Conservation (phyloP, 1,140 invertebrate species). For the Nasonia giraulti region DNA sequence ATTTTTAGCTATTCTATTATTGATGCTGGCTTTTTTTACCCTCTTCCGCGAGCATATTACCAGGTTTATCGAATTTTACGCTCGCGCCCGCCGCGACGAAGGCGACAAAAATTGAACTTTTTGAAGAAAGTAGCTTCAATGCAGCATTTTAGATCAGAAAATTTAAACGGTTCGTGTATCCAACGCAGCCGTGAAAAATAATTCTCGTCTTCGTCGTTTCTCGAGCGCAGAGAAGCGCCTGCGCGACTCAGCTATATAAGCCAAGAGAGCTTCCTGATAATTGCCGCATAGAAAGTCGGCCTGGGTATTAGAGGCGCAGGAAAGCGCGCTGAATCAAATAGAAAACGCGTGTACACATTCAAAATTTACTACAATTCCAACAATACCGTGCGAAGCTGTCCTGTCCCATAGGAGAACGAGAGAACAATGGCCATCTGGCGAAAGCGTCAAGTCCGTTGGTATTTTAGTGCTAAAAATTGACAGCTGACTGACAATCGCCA, state of each 20-base stretch:
- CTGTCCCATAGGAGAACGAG: background rate
- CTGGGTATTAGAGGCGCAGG: background rate
- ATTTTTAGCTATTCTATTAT: background rate
- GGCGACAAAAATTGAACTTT: no score
- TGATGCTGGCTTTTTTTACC: no score
- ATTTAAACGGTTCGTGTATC: no score
- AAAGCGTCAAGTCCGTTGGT: background rate
- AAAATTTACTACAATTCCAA: conserved; percentile 16
- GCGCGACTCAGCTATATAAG: no score
- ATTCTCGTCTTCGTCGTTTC: no score
- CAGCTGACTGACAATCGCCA: conserved; percentile 31
- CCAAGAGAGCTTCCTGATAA: background rate
- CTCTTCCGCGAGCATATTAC: no score
- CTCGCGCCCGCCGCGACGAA: no score
- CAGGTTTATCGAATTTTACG: no score
- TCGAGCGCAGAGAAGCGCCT: no score
- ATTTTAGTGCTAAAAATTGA: conserved; percentile 12
- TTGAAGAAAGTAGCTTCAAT: no score
- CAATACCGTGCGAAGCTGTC: background rate
- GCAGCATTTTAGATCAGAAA: no score
- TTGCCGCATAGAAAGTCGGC: background rate
- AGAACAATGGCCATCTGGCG: background rate
- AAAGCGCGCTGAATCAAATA: conserved; percentile 11
- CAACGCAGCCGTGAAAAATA: no score
- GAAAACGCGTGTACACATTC: background rate